Base-by-base conservation (phyloP, 2,888 invertebrate genomes). In the Drosophila atripex region DNA sequence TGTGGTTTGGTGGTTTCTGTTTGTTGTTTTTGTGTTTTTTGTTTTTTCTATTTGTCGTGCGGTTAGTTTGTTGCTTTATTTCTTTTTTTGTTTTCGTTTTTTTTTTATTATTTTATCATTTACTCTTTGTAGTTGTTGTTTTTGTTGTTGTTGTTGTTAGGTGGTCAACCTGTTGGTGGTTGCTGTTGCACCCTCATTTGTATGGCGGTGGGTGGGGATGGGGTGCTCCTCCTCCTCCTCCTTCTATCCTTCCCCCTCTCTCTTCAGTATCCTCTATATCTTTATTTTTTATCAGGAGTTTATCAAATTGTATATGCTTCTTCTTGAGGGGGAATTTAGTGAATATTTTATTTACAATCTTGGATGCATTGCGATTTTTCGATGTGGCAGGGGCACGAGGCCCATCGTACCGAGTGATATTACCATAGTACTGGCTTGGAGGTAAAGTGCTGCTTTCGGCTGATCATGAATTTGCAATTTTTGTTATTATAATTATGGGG, bases 331-430 rank as follows among this genome's bases (percentile, higher is more conserved):
- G 39, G 18, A 18, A 18, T 30, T 49, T 41, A 28, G 9, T 28
- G 2, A 28, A 28, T n/a, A 16, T 49, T 12, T 61, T 61, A 39
- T 54, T 28, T 61, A 68, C 47, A 39, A 52, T 68, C 68, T 50
- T 30, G 18, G 49, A 45, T 58, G 30, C 39, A 50, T 59, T 45
- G 60, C 69, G 18, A 61, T 39, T 25, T 54, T 32, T 35, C 32
- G 53, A 39, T 54, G 69, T 38, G 50, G 69, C 51, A 70, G 78
- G 75, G 75, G 73, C 71, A 73, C 57, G 59, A 71, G 68, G 82
- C 79, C 78, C 79, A 84, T 77, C 63, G 54, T 63, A 69, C 61
- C 38, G 65, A 69, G 59, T 21, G 38, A 45, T 55, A 38, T 66
- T 55, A 55, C 55, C 65, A 66, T 66, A 64, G 28, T 64, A 43